Conservation (phyloP, 2,113 vertebrate genomes). For the Equus przewalskii region DNA sequence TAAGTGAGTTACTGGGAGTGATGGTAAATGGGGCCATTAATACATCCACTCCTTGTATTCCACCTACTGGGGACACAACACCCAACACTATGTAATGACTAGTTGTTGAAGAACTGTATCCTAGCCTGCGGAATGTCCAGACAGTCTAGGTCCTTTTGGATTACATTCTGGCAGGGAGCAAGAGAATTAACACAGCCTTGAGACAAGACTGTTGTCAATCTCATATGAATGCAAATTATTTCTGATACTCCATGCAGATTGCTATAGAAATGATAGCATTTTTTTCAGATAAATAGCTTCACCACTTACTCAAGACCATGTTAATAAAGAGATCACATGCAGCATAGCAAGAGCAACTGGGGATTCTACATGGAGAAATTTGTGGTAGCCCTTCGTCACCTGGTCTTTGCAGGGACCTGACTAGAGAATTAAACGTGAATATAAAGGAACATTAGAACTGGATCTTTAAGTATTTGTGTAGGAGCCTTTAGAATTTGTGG, state of each 20-base stretch:
- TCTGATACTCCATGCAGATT: not conserved
- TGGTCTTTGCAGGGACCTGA: not conserved
- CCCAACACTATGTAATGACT: not conserved
- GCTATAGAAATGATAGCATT: not conserved
- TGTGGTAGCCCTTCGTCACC: not conserved
- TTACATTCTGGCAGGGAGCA: not conserved
- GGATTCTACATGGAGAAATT: not conserved
- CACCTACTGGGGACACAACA: not conserved
- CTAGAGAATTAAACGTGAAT: not conserved
- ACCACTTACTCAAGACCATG: not conserved
- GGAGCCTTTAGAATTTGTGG: not conserved
- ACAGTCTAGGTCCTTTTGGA: not conserved
- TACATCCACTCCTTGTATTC: not conserved
- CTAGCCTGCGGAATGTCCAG: not conserved
- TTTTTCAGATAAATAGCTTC: not conserved
- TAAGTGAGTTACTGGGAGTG: not conserved
- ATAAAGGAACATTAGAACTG: not conserved
- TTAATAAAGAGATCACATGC: not conserved
- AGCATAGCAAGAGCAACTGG: not conserved
- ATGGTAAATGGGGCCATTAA: not conserved
- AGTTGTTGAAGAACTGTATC: not conserved
- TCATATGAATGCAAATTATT: not conserved
- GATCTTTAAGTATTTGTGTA: not conserved
- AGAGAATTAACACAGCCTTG: not conserved
- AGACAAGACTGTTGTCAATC: not conserved